phyloP scores from a whole-genome alignment of 2,888 invertebrate genomes.

The Cepaea hortensis region DNA sequence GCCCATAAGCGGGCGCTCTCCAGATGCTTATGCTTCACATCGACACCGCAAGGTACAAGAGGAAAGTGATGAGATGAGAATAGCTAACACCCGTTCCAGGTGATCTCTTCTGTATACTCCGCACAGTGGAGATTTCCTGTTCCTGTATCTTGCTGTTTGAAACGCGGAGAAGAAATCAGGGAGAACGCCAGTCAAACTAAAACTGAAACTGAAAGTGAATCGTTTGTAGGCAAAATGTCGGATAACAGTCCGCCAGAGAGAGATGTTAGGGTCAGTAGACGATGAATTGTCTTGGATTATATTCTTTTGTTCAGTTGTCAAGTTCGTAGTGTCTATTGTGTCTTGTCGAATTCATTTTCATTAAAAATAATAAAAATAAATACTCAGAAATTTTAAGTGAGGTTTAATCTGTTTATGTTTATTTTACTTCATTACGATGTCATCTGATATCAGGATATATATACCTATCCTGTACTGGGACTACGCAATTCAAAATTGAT shows the following conservation, averaged over 20 bases:
- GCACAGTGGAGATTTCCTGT: not conserved
- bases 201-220: not conserved
- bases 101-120: too few species aligned
- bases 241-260: constrained; percentile 54
- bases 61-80: too few species aligned
- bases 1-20: too few species aligned
- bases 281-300: not conserved
- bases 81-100: too few species aligned
- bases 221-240: not conserved
- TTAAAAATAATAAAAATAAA: too few species aligned
- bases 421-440: not conserved
- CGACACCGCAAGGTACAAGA: too few species aligned
- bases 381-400: not conserved
- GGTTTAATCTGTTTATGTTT: not conserved
- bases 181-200: not conserved
- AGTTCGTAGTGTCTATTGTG: not conserved
- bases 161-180: not conserved
- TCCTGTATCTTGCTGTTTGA: not conserved
- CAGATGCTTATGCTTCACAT: too few species aligned
- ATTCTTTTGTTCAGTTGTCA: not conserved
- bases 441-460: too few species aligned
- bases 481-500: too few species aligned
- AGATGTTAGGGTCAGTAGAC: constrained; percentile 56
- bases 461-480: too few species aligned
- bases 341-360: too few species aligned